A percentile compares a stretch with the other conserved stretches of the same genome.
These are phyloP conservation scores for Embiotoca jacksoni DNA, from an alignment of 2,113 vertebrate species.

Conservation along the genomic window DNA sequence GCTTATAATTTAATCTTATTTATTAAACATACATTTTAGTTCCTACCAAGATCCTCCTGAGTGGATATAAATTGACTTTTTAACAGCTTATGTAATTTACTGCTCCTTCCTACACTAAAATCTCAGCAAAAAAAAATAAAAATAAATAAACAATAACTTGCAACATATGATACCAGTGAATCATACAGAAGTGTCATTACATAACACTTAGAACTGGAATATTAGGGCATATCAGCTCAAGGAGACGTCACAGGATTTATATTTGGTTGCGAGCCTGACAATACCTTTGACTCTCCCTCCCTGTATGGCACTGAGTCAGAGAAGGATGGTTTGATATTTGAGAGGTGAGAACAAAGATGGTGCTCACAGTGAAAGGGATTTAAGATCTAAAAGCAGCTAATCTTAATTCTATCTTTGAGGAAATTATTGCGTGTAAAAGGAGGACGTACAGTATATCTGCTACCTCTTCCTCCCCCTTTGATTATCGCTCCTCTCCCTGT, in stretches of 20 bases:
- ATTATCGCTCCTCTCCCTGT: slow-evolving; percentile 48
- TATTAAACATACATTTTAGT: slow-evolving; percentile 16
- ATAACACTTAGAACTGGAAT: slow-evolving; percentile 60
- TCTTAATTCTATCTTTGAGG: slow-evolving; percentile 23
- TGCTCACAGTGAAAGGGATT: slow-evolving; percentile 12
- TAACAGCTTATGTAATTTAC: slow-evolving; percentile 60
- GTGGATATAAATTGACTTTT: slow-evolving; percentile 25
- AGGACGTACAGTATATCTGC: slow-evolving; percentile 9
- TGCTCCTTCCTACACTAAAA: slow-evolving; percentile 57
- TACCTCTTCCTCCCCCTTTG: slow-evolving; percentile 16
- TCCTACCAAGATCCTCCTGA: slow-evolving; percentile 10
- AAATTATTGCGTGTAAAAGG: slow-evolving; percentile 1
- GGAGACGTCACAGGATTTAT: slow-evolving; percentile 69
- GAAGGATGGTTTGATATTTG: slow-evolving; percentile 47
- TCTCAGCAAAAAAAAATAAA: slow-evolving; percentile 28
- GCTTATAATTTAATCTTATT: neutral
- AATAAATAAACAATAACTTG: slow-evolving; percentile 43
- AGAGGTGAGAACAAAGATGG: slow-evolving; percentile 58
- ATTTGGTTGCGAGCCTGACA: slow-evolving; percentile 60
- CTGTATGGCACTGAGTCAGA: slow-evolving; percentile 56
- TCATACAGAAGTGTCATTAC: slow-evolving; percentile 54
- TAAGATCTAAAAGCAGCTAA: slow-evolving; percentile 15
- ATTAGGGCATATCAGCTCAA: slow-evolving; percentile 52
- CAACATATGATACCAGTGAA: slow-evolving; percentile 45
- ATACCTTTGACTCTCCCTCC: slow-evolving; percentile 60